Percentiles rank a stretch among this genome's conserved stretches.
Conservation (phyloP, 2,797 vertebrate species). For the Spizella passerina region DNA sequence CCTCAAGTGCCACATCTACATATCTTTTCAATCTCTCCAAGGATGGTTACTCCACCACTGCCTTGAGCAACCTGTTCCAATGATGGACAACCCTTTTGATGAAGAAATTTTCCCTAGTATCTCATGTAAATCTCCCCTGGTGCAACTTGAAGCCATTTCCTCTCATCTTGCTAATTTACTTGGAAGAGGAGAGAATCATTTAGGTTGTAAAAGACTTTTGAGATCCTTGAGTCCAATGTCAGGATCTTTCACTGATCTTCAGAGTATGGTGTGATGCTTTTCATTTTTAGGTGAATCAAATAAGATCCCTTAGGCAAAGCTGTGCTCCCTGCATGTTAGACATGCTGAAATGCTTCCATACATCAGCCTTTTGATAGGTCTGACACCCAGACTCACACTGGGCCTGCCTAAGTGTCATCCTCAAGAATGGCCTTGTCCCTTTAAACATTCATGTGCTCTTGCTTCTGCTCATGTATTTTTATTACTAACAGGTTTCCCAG, state of each 20-base stretch:
- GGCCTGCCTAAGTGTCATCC: neutral
- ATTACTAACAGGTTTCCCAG: conserved; percentile 50
- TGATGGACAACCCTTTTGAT: neutral
- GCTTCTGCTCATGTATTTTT: conserved; percentile 47
- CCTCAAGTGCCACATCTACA: neutral
- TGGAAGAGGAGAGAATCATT: neutral
- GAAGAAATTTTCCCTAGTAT: neutral
- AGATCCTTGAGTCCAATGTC: neutral
- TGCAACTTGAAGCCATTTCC: neutral
- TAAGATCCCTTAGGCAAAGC: neutral
- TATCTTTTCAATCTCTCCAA: neutral
- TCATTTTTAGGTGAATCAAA: neutral
- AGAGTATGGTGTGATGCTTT: neutral
- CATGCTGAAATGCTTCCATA: neutral
- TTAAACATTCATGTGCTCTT: conserved; percentile 55
- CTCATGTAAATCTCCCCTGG: neutral
- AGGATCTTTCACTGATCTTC: neutral
- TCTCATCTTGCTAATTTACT: neutral
- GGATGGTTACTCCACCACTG: neutral
- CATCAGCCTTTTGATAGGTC: neutral
- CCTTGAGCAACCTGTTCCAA: neutral
- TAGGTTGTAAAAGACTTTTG: neutral
- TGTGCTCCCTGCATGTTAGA: neutral
- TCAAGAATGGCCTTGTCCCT: neutral
- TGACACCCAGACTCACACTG: neutral